phyloP scores from a whole-genome alignment of 2,888 invertebrate species.

The Chrysodeixis includens region DNA sequence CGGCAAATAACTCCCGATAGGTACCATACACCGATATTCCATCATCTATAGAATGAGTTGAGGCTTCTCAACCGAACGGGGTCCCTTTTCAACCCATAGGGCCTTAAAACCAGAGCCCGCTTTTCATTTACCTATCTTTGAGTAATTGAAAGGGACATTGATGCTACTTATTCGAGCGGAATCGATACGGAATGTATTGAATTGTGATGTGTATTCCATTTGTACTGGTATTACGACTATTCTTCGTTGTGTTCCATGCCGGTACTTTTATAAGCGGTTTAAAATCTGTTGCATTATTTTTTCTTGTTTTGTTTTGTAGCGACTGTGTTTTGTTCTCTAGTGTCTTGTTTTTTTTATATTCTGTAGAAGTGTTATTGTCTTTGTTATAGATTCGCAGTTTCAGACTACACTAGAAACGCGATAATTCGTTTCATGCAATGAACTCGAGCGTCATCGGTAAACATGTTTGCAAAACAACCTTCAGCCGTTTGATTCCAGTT shows the following conservation, averaged over 20 bases:
- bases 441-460: background rate
- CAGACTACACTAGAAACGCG: too few relatives aligned
- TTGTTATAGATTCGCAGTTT: too few relatives aligned
- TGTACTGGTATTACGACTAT: constrained; percentile 48
- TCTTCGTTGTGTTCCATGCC: constrained; percentile 44
- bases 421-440: background rate
- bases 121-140: constrained; percentile 83
- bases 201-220: constrained; percentile 65
- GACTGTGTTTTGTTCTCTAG: background rate
- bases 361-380: too few relatives aligned
- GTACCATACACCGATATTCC: constrained; percentile 78
- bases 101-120: constrained; percentile 79
- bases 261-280: constrained; percentile 36
- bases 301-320: constrained; percentile 27
- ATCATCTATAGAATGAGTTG: constrained; percentile 79
- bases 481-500: background rate
- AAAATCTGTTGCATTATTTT: constrained; percentile 35
- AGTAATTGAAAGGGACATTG: constrained; percentile 85
- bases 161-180: constrained; percentile 78
- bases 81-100: constrained; percentile 75
- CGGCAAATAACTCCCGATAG: constrained; percentile 75
- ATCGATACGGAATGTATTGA: constrained; percentile 78
- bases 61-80: constrained; percentile 75
- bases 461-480: background rate
- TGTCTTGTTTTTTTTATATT: background rate